phyloP scores from a whole-genome alignment of 1,140 invertebrate genomes.

The Leucophenga varia region DNA sequence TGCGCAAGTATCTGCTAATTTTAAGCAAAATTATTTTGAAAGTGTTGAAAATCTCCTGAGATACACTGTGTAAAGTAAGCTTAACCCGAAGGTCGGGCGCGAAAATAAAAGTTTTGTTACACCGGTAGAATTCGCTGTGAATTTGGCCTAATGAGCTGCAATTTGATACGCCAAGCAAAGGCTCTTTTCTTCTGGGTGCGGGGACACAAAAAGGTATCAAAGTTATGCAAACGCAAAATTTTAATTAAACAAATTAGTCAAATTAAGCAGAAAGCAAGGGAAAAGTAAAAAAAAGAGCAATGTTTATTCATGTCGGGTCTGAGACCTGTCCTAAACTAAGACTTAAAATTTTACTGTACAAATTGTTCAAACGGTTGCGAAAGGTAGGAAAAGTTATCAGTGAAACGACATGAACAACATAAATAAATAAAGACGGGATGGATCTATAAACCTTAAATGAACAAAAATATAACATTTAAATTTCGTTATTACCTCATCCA shows the following conservation, averaged over 20 bases:
- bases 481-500: no score
- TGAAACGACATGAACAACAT: no score
- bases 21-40: constrained; percentile 29
- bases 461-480: no score
- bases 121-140: neutral
- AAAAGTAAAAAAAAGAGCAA: constrained; percentile 16
- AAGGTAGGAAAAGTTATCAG: constrained; percentile 13
- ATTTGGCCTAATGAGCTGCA: constrained; percentile 12
- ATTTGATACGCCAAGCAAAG: constrained; percentile 13
- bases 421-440: no score
- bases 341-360: constrained; percentile 1
- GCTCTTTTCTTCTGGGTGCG: no score
- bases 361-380: constrained; percentile 12
- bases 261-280: constrained; percentile 27
- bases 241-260: constrained; percentile 47
- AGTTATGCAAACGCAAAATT: constrained; percentile 25
- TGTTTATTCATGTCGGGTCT: neutral
- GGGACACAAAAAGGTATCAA: constrained; percentile 14
- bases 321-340: constrained; percentile 1
- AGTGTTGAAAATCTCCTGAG: no score
- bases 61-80: no score
- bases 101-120: neutral
- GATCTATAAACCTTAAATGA: no score
- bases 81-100: no score
- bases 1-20: no score